Conservation (phyloP, 2,888 invertebrate species). For the Platycheirus rosarum region DNA sequence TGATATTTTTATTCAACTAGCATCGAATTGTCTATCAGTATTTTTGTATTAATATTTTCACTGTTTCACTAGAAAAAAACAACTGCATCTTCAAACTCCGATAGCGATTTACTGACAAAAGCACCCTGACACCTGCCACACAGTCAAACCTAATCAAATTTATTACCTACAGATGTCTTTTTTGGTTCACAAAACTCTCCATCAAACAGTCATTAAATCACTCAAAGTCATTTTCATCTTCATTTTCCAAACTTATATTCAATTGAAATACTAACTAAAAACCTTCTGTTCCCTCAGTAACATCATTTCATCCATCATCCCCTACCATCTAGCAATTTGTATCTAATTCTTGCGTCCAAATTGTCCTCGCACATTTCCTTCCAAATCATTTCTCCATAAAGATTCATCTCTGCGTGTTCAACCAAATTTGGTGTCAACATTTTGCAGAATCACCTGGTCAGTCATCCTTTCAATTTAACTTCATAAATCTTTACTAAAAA, state of each 20-base stretch:
- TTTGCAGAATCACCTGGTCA: conserved; percentile 70
- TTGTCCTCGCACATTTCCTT: conserved; percentile 20
- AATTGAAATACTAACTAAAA: conserved; percentile 10
- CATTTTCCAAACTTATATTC: conserved; percentile 24
- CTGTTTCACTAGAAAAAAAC: not conserved
- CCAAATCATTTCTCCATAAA: conserved; percentile 1
- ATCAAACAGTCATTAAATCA: conserved; percentile 64
- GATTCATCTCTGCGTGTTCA: not conserved
- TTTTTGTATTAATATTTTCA: conserved; percentile 10
- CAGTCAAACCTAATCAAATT: conserved; percentile 47
- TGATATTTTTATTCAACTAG: not conserved
- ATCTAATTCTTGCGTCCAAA: conserved; percentile 49
- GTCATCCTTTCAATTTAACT: conserved; percentile 64
- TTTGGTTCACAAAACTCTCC: conserved; percentile 12
- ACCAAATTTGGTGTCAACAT: conserved; percentile 70
- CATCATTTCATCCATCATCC: conserved; percentile 56
- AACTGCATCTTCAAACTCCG: not conserved
- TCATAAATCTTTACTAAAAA: conserved; percentile 66
- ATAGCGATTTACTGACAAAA: conserved; percentile 37
- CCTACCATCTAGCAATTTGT: conserved; percentile 53
- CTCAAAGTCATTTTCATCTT: conserved; percentile 49
- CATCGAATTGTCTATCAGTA: too few species aligned
- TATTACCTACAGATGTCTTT: conserved; percentile 33
- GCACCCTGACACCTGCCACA: not conserved
- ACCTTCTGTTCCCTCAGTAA: conserved; percentile 14